phyloP scores from a whole-genome alignment of 2,797 vertebrate species.

The Scyliorhinus canicula region DNA sequence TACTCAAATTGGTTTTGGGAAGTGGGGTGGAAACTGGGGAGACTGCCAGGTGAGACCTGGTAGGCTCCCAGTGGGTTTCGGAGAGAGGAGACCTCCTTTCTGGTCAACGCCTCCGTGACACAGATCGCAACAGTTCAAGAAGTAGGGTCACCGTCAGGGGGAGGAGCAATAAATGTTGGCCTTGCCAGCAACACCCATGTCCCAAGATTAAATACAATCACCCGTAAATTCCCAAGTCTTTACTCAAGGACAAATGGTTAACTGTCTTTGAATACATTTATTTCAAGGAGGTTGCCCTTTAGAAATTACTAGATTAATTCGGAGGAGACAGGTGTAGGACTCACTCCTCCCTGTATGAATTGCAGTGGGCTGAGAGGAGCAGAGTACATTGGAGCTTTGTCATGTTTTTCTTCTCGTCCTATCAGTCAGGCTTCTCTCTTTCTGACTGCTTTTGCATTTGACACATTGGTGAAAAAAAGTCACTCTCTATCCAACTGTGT shows the following conservation, averaged over 20 bases:
- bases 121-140: not conserved
- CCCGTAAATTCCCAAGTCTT: not conserved
- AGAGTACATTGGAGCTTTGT: not conserved
- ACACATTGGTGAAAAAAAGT: not conserved
- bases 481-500: not conserved
- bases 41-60: no score
- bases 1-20: not conserved
- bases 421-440: not conserved
- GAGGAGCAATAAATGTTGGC: not conserved
- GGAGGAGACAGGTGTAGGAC: not conserved
- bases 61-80: no score
- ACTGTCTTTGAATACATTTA: not conserved
- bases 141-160: no score
- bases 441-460: not conserved
- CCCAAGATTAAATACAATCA: not conserved
- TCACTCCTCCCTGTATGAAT: not conserved
- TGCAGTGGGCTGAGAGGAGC: no score
- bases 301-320: not conserved
- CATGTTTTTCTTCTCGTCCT: not conserved
- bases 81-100: no score
- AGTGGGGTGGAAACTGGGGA: not conserved
- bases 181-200: not conserved
- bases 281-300: not conserved
- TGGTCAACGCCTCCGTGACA: not conserved
- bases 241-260: no score